Conservation (phyloP, 2,797 vertebrate genomes). For the Threskiornis aethiopicus region DNA sequence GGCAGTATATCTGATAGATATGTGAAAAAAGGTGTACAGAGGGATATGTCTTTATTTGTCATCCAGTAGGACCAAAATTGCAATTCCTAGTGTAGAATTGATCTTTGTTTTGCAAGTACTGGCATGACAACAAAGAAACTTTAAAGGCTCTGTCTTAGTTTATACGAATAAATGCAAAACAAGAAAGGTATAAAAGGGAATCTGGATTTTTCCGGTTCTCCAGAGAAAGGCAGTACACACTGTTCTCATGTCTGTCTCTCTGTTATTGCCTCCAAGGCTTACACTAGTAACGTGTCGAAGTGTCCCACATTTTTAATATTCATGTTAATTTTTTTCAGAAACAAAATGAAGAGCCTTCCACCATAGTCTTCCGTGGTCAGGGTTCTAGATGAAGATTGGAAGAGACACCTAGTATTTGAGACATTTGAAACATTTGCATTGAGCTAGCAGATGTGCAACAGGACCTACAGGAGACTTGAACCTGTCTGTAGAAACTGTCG, state of each 20-base stretch:
- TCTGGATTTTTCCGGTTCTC: not conserved
- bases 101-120: constrained; percentile 4
- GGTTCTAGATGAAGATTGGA: not conserved
- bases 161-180: constrained; percentile 4
- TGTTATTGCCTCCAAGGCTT: not conserved
- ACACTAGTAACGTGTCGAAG: not conserved
- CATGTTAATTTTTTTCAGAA: not conserved
- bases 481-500: not conserved
- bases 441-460: not conserved
- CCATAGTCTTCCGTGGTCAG: not conserved
- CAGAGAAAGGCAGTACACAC: not conserved
- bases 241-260: not conserved
- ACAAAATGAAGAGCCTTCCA: not conserved
- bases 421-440: not conserved
- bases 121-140: not conserved
- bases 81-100: not conserved
- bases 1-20: not conserved
- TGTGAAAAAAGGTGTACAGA: not conserved
- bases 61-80: not conserved
- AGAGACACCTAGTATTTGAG: not conserved
- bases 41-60: not conserved
- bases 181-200: not conserved
- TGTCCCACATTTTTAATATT: not conserved
- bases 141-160: not conserved
- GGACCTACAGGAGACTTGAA: not conserved